Conservation (phyloP, 2,113 vertebrate species). For the Anhinga rufa region DNA sequence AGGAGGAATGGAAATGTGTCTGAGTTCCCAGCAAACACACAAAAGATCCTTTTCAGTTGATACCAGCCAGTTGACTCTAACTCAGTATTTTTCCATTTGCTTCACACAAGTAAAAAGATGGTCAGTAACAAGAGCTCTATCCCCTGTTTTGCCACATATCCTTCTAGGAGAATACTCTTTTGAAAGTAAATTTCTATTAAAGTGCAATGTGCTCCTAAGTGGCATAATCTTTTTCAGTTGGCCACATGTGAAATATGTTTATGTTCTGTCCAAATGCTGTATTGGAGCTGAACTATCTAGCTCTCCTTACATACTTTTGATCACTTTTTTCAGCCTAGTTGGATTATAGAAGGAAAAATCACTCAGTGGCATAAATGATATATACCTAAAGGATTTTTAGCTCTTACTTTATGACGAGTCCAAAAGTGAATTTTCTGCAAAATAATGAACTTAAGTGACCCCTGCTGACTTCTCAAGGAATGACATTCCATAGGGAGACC, state of each 20-base stretch:
- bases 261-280: background rate
- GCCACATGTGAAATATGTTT: background rate
- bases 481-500: slow-evolving; percentile 19
- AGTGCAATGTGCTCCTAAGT: background rate
- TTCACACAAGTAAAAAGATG: background rate
- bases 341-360: background rate
- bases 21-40: background rate
- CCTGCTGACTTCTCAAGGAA: slow-evolving; percentile 32
- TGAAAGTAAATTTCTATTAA: slow-evolving; percentile 9
- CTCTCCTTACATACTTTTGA: background rate
- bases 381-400: background rate
- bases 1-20: background rate
- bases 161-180: background rate
- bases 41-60: background rate
- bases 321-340: background rate
- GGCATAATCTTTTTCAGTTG: background rate
- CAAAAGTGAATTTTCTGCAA: slow-evolving; percentile 28
- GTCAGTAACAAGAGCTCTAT: background rate
- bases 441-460: slow-evolving; percentile 45
- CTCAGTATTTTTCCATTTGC: background rate
- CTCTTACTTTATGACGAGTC: background rate
- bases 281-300: background rate
- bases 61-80: background rate
- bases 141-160: background rate
- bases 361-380: background rate